phyloP scores from a whole-genome alignment of 2,888 invertebrate species.

The Brachyptera risi region DNA sequence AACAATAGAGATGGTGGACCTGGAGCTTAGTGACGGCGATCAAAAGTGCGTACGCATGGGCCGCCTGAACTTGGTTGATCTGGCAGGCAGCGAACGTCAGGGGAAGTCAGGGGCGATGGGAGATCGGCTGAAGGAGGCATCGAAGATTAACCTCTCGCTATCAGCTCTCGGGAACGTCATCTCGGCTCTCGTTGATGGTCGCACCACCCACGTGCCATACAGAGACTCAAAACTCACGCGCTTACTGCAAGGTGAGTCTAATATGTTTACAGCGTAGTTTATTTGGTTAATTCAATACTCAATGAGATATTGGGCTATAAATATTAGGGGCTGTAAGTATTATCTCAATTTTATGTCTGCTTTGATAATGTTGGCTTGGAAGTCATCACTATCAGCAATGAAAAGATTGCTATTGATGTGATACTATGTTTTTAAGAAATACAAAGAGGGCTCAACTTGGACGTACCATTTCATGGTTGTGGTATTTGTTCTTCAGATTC shows the following conservation, averaged over 20 bases:
- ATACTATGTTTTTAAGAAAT: too few species aligned
- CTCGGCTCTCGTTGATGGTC: conserved; percentile 89
- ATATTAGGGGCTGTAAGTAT: too few species aligned
- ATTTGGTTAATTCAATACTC: too few species aligned
- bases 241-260: conserved; percentile 67
- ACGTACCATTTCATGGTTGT: too few species aligned
- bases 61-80: conserved; percentile 93
- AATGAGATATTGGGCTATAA: too few species aligned
- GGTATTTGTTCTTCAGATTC: conserved; percentile 70
- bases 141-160: conserved; percentile 94
- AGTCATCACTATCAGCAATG: too few species aligned
- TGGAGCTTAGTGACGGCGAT: conserved; percentile 60
- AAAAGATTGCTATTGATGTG: too few species aligned
- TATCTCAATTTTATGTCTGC: too few species aligned
- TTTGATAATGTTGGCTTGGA: too few species aligned
- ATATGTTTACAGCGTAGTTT: too few species aligned
- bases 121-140: conserved; percentile 89
- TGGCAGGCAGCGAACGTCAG: conserved; percentile 97
- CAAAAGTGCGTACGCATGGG: conserved; percentile 66
- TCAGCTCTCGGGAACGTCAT: conserved; percentile 99
- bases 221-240: conserved; percentile 96
- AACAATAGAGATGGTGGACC: conserved; percentile 89
- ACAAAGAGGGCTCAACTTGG: too few species aligned
- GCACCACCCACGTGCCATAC: conserved; percentile 94
- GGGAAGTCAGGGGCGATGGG: conserved; percentile 95